Conservation (phyloP, 2,888 invertebrate species). For the Schizaphis graminum region DNA sequence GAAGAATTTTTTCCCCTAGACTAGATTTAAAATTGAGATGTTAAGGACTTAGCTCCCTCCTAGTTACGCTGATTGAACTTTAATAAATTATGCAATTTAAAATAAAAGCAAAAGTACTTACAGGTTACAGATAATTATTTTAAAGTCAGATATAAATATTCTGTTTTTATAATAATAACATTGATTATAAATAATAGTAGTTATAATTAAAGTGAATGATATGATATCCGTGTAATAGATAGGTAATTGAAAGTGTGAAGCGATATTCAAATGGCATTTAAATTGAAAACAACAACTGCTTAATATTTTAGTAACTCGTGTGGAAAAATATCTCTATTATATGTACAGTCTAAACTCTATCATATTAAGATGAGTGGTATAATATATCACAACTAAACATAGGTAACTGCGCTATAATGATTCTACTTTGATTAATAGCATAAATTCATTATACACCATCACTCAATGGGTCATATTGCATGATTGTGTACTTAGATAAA, state of each 20-base stretch:
- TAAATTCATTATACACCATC: no score
- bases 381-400: background rate
- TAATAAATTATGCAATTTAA: background rate
- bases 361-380: background rate
- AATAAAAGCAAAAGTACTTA: background rate
- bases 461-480: no score
- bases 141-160: background rate
- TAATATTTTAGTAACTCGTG: background rate
- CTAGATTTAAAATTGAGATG: background rate
- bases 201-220: background rate
- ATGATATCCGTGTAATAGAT: no score
- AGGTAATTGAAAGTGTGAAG: background rate
- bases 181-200: background rate
- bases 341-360: background rate
- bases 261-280: background rate
- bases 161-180: background rate
- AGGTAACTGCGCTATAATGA: background rate
- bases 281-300: background rate
- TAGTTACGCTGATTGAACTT: background rate
- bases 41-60: no score
- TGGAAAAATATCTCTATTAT: background rate
- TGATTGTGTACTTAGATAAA: no score
- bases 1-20: background rate
- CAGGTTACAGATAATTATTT: background rate
- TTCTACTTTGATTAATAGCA: background rate